Evolutionary conservation across 2,888 invertebrate species (phyloP), one percentile per base, ranked within the genome.

Genomic region (Helobdella robusta): DNA sequence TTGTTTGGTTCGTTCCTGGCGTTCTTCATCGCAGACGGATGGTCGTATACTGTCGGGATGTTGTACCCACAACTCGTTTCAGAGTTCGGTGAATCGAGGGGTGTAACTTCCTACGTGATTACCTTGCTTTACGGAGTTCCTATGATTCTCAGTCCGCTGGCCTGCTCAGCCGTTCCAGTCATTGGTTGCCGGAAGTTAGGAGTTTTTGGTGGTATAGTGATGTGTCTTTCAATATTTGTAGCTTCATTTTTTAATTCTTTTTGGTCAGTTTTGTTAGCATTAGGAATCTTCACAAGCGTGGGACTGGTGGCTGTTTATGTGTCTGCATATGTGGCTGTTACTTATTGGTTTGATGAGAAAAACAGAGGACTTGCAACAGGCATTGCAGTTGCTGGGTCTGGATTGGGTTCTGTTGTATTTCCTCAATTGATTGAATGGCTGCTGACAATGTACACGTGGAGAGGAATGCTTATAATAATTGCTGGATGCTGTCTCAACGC

Each of bases 351-450:
- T 65, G 72, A 72, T 61, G 67, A 69, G 40, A 48, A 67, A 6
- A 62, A n/a, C 50, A 63, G 72, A 58, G 72, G 72, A 11, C 63
- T 72, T 8, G 72, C 70, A 1, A 71, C 70, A 1, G 73, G 72
- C 1, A 60, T 74, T 6, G 72, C 73, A 8, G 70, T 73, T 8
- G 68, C 70, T n/a, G 74, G 74, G 18, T 73, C 74, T 23, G 74
- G 74, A 1, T 60, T 73, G 8, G 74, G 74, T 20, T 68, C 71
- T 4, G 66, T 74, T 40, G 64, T 68, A 23, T 74, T 73, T 64
- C 72, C 73, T 11, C 72, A 71, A 0, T 50, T 75, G 18, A 67
- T 70, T 23, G 67, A 70, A 23, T 64, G 46, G n/a, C 66, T 74
- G 25, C 66, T 71, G 34, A 61, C 61, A 4, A 23, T 46, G 18